A percentile compares a stretch with the other conserved stretches of the same genome.
These are phyloP conservation scores for Setophaga coronata DNA, from an alignment of 2,113 vertebrate species.

Conservation along the genomic window DNA sequence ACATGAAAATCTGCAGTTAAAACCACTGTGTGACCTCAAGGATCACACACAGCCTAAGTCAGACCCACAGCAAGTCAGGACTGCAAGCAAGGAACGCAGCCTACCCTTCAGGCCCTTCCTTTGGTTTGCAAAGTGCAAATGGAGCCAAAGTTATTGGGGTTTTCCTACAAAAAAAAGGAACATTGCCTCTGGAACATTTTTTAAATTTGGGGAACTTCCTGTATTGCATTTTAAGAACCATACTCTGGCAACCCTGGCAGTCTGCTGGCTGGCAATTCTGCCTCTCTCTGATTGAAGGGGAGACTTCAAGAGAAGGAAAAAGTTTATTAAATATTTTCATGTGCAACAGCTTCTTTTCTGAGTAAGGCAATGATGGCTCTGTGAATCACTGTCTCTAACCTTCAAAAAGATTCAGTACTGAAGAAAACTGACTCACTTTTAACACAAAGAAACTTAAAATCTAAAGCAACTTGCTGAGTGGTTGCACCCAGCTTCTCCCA, in stretches of 20 bases:
- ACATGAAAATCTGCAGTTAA: background rate
- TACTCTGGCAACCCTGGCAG: background rate
- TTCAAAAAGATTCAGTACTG: background rate
- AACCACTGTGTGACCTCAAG: fast-evolving
- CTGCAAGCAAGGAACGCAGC: background rate
- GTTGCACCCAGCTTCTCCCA: background rate
- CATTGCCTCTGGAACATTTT: background rate
- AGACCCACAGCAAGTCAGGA: background rate
- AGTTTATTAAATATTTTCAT: background rate
- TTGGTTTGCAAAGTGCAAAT: slow-evolving; percentile 1
- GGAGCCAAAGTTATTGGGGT: background rate
- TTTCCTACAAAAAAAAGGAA: background rate
- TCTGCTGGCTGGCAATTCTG: background rate
- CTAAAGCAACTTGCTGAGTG: background rate
- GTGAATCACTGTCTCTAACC: background rate
- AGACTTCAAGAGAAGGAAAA: background rate
- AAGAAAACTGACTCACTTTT: background rate
- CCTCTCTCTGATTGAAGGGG: background rate
- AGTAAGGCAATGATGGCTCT: background rate
- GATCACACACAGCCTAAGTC: background rate
- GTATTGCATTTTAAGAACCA: background rate
- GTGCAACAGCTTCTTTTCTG: background rate
- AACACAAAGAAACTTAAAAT: background rate
- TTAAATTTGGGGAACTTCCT: background rate
- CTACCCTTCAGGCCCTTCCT: background rate